phyloP scores from a whole-genome alignment of 2,888 invertebrate genomes.

The Cylindroiulus punctatus region DNA sequence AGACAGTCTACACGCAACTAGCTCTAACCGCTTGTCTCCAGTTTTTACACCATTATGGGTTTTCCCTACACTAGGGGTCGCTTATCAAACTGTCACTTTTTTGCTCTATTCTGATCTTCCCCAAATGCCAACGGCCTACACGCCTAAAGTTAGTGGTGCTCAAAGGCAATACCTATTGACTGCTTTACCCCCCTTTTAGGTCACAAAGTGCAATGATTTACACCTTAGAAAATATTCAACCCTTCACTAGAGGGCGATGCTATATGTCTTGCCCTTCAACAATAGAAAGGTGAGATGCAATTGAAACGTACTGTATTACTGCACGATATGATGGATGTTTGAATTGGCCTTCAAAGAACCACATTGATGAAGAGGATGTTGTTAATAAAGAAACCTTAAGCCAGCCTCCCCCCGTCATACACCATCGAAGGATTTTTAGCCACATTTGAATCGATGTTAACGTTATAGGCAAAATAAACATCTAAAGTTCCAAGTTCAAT shows the following conservation, averaged over 20 bases:
- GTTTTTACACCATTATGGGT: background rate
- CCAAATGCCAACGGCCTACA: background rate
- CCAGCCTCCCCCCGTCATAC: background rate
- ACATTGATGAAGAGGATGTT: background rate
- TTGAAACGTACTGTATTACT: background rate
- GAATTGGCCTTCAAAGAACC: background rate
- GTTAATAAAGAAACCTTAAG: too few relatives aligned
- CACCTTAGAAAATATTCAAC: background rate
- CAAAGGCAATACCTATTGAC: background rate
- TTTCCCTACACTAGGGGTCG: background rate
- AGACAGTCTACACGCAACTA: background rate
- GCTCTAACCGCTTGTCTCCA: background rate
- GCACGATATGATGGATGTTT: background rate
- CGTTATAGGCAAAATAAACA: conserved; percentile 4
- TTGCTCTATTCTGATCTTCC: background rate
- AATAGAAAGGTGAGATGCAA: background rate
- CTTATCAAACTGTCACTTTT: background rate
- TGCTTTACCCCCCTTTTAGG: background rate
- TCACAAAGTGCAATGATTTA: background rate
- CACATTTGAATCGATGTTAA: background rate
- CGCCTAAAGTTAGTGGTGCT: background rate
- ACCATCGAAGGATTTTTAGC: background rate
- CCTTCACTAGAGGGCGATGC: background rate
- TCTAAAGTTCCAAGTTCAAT: background rate
- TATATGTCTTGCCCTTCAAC: background rate